A percentile compares a stretch with the other conserved stretches of the same genome.
phyloP scores from a whole-genome alignment of 2,888 invertebrate species.

The Temnothorax unifasciatus region DNA sequence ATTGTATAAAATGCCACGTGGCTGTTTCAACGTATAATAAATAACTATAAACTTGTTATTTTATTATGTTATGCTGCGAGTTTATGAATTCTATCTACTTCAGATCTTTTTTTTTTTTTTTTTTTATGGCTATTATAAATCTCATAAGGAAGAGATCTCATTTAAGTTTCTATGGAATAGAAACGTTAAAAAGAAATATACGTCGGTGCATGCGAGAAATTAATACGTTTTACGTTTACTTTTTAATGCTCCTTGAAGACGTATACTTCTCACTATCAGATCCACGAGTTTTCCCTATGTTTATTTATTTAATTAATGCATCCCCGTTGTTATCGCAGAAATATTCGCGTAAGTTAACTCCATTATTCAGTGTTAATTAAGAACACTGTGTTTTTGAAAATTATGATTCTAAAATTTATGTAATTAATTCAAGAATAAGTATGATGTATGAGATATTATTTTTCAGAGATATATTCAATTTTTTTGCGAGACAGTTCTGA shows the following conservation, averaged over 20 bases:
- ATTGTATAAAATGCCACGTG: constrained; percentile 54
- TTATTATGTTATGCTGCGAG: constrained; percentile 42
- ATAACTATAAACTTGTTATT: constrained; percentile 58
- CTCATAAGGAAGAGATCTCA: background rate
- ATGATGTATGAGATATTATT: background rate
- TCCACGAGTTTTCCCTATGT: background rate
- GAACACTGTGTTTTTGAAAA: background rate
- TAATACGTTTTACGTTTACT: background rate
- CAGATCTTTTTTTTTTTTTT: constrained; percentile 38
- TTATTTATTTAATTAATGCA: constrained; percentile 34
- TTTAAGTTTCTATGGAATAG: constrained; percentile 3
- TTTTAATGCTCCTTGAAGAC: background rate
- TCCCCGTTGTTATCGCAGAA: background rate
- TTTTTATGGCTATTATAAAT: background rate
- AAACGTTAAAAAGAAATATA: background rate
- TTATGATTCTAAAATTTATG: background rate
- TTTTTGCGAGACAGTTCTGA: background rate
- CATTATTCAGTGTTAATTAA: background rate
- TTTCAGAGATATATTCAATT: background rate
- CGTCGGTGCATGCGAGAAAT: background rate
- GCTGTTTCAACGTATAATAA: constrained; percentile 52
- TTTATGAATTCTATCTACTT: constrained; percentile 29
- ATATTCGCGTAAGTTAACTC: background rate
- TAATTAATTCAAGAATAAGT: background rate
- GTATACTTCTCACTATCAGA: background rate